A percentile compares a stretch with the other conserved stretches of the same genome.
Conservation (phyloP, 2,797 vertebrate genomes). For the Coilia nasus region DNA sequence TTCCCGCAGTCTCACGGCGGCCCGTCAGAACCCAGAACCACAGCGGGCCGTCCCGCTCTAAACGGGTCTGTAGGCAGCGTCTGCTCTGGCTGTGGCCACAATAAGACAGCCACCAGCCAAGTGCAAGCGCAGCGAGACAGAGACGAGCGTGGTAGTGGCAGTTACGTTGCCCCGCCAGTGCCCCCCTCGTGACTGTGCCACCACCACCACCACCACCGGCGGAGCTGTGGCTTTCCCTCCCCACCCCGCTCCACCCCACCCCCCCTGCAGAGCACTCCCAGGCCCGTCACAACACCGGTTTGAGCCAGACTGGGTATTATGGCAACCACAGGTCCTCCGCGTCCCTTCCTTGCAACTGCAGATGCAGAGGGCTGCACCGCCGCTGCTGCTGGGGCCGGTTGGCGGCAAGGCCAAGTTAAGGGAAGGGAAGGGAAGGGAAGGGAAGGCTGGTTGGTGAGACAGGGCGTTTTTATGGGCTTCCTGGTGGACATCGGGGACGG, state of each 20-base stretch:
- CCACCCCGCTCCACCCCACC: neutral
- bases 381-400: neutral
- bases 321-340: neutral
- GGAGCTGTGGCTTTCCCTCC: conserved; percentile 21
- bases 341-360: neutral
- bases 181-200: neutral
- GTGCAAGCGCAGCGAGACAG: neutral
- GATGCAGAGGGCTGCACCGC: neutral
- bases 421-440: neutral
- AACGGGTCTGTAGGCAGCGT: neutral
- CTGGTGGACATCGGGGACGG: neutral
- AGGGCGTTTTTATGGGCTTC: neutral
- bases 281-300: conserved; percentile 15
- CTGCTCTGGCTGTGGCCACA: neutral
- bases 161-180: conserved; percentile 7
- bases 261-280: neutral
- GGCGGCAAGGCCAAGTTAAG: neutral
- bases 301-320: neutral
- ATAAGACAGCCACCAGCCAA: conserved; percentile 25
- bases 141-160: neutral
- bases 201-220: neutral
- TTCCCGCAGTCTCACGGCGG: neutral
- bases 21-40: neutral
- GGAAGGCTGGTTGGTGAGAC: neutral
- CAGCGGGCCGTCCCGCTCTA: neutral